Conservation (phyloP, 2,113 vertebrate species). For the Thomomys bottae region DNA sequence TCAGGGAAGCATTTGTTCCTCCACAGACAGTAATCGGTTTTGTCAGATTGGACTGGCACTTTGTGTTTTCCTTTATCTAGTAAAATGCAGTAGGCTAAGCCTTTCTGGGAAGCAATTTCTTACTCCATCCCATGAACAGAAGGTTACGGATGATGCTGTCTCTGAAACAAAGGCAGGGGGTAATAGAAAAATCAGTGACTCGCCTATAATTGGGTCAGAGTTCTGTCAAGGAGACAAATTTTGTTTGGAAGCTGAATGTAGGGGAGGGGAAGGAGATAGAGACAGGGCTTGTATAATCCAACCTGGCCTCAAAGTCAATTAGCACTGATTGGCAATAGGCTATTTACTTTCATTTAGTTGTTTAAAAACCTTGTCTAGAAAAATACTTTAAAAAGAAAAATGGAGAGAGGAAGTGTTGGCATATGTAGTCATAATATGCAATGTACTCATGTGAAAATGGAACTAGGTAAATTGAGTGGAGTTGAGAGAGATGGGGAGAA, state of each 20-base stretch:
- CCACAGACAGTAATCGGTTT: conserved; percentile 50
- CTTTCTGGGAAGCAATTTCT: conserved; percentile 69
- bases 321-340: neutral
- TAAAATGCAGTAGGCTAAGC: conserved; percentile 62
- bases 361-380: neutral
- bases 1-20: conserved; percentile 69
- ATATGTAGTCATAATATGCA: too few relatives aligned
- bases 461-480: too few relatives aligned
- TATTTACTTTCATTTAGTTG: conserved; percentile 5
- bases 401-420: neutral
- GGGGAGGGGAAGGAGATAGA: too few relatives aligned
- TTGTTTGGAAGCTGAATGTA: neutral
- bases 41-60: conserved; percentile 68
- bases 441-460: too few relatives aligned
- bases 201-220: conserved; percentile 7
- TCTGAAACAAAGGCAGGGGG: conserved; percentile 40
- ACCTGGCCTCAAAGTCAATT: neutral
- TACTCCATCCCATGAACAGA: conserved; percentile 56
- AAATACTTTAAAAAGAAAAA: too few relatives aligned
- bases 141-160: conserved; percentile 42
- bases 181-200: conserved; percentile 37
- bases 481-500: too few relatives aligned
- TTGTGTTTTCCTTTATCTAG: conserved; percentile 75
- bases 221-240: conserved; percentile 13
- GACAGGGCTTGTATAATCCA: neutral